Percentiles rank a stretch among this genome's conserved stretches.
phyloP scores from a whole-genome alignment of 2,888 invertebrate species.

The Pyrochroa serraticornis region DNA sequence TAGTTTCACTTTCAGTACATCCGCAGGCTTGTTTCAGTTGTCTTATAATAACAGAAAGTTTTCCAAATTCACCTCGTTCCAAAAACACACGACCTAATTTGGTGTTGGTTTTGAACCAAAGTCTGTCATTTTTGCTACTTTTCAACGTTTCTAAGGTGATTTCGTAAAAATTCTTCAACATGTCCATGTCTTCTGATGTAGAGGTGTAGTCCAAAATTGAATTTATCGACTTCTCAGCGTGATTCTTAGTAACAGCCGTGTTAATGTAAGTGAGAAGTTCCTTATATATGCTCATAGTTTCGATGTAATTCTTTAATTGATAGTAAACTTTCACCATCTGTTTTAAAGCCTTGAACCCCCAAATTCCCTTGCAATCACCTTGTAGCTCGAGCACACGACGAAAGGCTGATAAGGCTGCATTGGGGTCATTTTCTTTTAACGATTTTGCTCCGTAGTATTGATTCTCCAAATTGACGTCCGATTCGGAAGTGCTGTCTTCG shows the following conservation, averaged over 20 bases:
- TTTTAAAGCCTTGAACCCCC: conserved; percentile 99
- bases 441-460: conserved; percentile 99
- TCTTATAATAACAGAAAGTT: conserved; percentile 91
- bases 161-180: conserved; percentile 97
- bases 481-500: conserved; percentile 97
- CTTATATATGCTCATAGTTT: conserved; percentile 74
- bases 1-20: conserved; percentile 99
- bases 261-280: conserved; percentile 96
- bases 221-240: conserved; percentile 99
- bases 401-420: conserved; percentile 88
- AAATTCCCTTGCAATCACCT: conserved; percentile 96
- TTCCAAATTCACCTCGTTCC: conserved; percentile 90
- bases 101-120: conserved; percentile 99
- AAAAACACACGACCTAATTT: conserved; percentile 97
- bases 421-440: conserved; percentile 92
- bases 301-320: conserved; percentile 80
- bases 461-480: conserved; percentile 98
- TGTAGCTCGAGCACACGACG: conserved; percentile 96
- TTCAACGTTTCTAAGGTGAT: conserved; percentile 90
- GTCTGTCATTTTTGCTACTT: conserved; percentile 96
- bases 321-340: conserved; percentile 99
- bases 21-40: conserved; percentile 92
- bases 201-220: conserved; percentile 99
- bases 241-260: conserved; percentile 97
- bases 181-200: conserved; percentile 84